Base-by-base conservation (phyloP, 2,797 vertebrate genomes). In the Galago senegalensis region DNA sequence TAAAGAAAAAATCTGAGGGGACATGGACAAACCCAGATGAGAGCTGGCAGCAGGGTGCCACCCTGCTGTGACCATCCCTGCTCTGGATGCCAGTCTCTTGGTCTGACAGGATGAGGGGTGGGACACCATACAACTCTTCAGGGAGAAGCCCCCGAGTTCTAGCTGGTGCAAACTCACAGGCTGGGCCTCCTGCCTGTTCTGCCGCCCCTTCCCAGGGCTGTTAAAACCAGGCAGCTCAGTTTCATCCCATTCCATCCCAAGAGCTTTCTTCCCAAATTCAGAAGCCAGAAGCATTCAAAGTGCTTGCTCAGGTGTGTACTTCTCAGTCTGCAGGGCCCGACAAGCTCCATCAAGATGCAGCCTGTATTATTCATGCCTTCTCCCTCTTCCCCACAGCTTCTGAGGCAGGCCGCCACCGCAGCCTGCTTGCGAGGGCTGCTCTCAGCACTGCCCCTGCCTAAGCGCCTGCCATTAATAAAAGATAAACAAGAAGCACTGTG, bases 341-440 rank as follows among this genome's bases (percentile, higher is more conserved):
- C 96, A 97, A 94, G 92, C 91, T 91, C 98, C 83, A 95, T 97
- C 98, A 98, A 95, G 94, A 98, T 0, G 40, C 93, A 85, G 20
- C 0, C 97, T 98, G 97, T 95, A 98, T 97, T 97, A 98, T 97
- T 98, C 97, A 98, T 97, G 94, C 63, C 94, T 92, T 97, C 79
- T 65, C 56, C 88, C 12, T 49, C 93, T n/a, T 92, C 95, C 96
- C 82, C 86, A 56, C 65, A 23, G 93, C 97, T 97, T 97, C 97
- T 93, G 85, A 96, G 81, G 37, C 67, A 91, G 49, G 83, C 87
- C 3, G 4, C 92, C 0, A 3, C 89, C 81, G 69, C 83, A 84
- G 96, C 84, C 65, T 69, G 95, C 93, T 95, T 94, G 34, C 86
- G 75, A 97, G 95, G 29, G 1, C 49, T 93, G 72, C 95, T 97